Conservation (phyloP, 2,888 invertebrate species). For the Brachypterus glaber region DNA sequence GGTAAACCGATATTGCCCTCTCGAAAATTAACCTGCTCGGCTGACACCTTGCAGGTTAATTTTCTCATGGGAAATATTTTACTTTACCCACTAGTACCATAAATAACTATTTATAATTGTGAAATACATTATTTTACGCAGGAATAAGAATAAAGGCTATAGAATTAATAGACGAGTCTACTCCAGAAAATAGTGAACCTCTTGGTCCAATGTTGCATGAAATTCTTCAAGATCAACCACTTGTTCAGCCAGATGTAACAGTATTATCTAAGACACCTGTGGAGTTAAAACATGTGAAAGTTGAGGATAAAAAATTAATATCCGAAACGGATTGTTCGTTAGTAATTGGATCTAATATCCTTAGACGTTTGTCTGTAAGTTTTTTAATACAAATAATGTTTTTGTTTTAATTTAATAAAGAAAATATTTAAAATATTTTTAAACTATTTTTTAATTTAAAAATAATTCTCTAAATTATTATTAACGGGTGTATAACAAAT, state of each 20-base stretch:
- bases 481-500: too few relatives aligned
- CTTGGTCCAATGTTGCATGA: slow-evolving; percentile 49
- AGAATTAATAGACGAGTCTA: slow-evolving; percentile 26
- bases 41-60: too few relatives aligned
- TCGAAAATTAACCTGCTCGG: too few relatives aligned
- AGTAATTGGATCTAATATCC: slow-evolving; percentile 35
- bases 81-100: too few relatives aligned
- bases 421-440: too few relatives aligned
- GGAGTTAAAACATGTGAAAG: slow-evolving; percentile 41
- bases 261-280: slow-evolving; percentile 42
- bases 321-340: slow-evolving; percentile 27
- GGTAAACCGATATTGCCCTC: too few relatives aligned
- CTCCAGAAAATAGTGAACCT: slow-evolving; percentile 37
- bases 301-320: slow-evolving; percentile 52
- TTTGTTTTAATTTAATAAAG: not conserved
- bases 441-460: too few relatives aligned
- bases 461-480: too few relatives aligned
- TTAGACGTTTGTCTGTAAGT: slow-evolving; percentile 43
- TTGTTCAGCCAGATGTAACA: slow-evolving; percentile 57
- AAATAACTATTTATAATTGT: too few relatives aligned
- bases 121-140: slow-evolving; percentile 30
- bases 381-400: not conserved
- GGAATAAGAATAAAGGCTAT: slow-evolving; percentile 43
- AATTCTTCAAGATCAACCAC: slow-evolving; percentile 56
- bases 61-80: too few relatives aligned